Evolutionary conservation across 2,113 vertebrate genomes (phyloP).

Genomic region (Dendropsophus ebraccatus): DNA sequence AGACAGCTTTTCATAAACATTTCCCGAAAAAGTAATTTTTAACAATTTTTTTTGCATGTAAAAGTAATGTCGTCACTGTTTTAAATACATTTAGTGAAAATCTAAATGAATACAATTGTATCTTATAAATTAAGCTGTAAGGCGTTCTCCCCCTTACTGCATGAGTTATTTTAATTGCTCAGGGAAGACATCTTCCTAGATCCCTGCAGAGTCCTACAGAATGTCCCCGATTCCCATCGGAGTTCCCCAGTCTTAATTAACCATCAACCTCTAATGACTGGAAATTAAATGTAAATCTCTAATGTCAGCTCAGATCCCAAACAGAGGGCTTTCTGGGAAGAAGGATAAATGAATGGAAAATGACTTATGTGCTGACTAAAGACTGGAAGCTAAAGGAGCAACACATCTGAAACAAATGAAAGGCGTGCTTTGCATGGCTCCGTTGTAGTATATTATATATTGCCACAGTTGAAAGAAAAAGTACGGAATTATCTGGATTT

Average conservation of each 20-base stretch:
- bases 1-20: too few species aligned
- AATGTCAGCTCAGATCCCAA: constrained; percentile 38
- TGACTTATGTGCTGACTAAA: neutral
- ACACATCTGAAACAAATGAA: neutral
- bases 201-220: constrained; percentile 39
- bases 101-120: neutral
- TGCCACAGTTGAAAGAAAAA: too few species aligned
- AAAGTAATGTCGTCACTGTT: neutral
- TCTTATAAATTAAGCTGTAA: neutral
- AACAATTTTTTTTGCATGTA: too few species aligned
- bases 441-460: too few species aligned
- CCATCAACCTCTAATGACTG: constrained; percentile 50
- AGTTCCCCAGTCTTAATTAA: constrained; percentile 46
- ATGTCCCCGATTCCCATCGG: constrained; percentile 30
- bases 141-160: neutral
- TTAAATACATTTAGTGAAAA: neutral
- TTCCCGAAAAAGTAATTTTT: too few species aligned
- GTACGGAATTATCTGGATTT: too few species aligned
- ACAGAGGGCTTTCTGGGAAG: neutral
- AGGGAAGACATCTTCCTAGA: constrained; percentile 39
- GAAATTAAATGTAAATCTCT: constrained; percentile 49
- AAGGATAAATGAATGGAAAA: neutral
- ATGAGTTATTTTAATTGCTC: constrained; percentile 35
- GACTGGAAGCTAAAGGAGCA: neutral
- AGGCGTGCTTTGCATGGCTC: neutral